Evolutionary conservation across 2,113 vertebrate species (phyloP), one percentile per base, ranked within the genome.

Genomic region (Scomber japonicus): DNA sequence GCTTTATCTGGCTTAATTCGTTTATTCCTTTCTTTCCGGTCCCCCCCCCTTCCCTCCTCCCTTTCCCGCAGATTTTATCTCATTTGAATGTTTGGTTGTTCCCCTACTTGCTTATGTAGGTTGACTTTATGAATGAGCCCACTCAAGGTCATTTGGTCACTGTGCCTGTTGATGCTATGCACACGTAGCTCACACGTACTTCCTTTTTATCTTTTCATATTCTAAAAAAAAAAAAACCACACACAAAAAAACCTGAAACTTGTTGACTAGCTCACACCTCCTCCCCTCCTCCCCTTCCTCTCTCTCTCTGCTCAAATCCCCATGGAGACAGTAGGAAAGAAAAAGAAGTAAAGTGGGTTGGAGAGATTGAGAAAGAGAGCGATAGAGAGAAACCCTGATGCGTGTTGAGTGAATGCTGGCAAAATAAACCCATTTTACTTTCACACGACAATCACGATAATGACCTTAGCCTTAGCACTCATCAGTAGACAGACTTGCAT

Each of bases 1-100:
- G 72, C 83, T 91, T 91, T 92, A 93, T 89, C 73, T 53, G 79
- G 71, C 79, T 82, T 89, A 85, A 93, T 92, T 89, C 1, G 51
- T 89, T 87, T 88, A 86, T 90, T 90, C 86, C 75, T 83, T 66
- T 81, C 76, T 89, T 84, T 84, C 81, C 27, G 27, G 46, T 6
- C 46, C 15, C 46, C 21, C 21, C 14, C 5, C 14, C 3, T 17
- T 2, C 40, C 46, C 44, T 56, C 24, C 56, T 27, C 19, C 61
- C 11, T 12, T 45, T 78, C 16, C 45, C 65, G 69, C 66, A 83
- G 86, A 88, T 92, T 75, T 80, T 70, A 82, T 91, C 82, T 35
- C 0, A 11, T 78, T 81, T 82, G 45, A 65, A 71, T 89, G 79
- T 92, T 80, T 89, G 57, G 45, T 81, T 56, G 46, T 67, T 49